Evolutionary conservation across 2,888 invertebrate genomes (phyloP).

Genomic region (Plebejus melissa): DNA sequence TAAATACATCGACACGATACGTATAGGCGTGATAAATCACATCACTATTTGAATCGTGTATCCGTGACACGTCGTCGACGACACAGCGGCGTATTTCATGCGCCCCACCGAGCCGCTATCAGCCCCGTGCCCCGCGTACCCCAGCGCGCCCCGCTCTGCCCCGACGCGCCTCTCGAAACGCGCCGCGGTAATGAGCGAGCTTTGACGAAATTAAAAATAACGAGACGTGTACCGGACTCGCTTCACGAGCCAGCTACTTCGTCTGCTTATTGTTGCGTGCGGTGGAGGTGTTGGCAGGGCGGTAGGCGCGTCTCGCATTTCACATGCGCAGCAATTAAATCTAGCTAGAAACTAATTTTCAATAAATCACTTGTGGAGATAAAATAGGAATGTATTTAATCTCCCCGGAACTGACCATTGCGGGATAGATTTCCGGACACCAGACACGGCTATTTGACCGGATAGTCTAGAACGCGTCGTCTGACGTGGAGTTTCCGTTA

Average conservation of each 20-base stretch:
- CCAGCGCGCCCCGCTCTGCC: slow-evolving; percentile 43
- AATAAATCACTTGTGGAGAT: not conserved
- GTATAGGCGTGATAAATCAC: slow-evolving; percentile 35
- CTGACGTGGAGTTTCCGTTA: slow-evolving; percentile 9
- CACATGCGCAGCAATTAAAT: not conserved
- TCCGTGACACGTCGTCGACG: slow-evolving; percentile 66
- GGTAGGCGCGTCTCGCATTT: not conserved
- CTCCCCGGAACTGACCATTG: not conserved
- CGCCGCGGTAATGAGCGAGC: slow-evolving; percentile 41
- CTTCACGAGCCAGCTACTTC: slow-evolving; percentile 28
- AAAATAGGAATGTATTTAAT: not conserved
- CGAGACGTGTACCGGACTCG: slow-evolving; percentile 36
- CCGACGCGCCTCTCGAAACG: slow-evolving; percentile 48
- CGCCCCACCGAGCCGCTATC: slow-evolving; percentile 52
- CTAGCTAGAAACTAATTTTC: not conserved
- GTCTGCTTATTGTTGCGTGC: slow-evolving; percentile 30
- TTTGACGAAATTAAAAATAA: slow-evolving; percentile 41
- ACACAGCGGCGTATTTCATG: slow-evolving; percentile 61
- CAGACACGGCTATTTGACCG: not conserved
- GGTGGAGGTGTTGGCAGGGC: slow-evolving; percentile 4
- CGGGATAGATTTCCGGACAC: slow-evolving; percentile 5
- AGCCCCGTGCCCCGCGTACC: slow-evolving; percentile 48
- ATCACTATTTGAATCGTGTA: slow-evolving; percentile 52
- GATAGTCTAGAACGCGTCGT: slow-evolving; percentile 7
- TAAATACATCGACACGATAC: slow-evolving; percentile 33